Conservation (phyloP, 2,888 invertebrate species). For the Vesta saturnalis region DNA sequence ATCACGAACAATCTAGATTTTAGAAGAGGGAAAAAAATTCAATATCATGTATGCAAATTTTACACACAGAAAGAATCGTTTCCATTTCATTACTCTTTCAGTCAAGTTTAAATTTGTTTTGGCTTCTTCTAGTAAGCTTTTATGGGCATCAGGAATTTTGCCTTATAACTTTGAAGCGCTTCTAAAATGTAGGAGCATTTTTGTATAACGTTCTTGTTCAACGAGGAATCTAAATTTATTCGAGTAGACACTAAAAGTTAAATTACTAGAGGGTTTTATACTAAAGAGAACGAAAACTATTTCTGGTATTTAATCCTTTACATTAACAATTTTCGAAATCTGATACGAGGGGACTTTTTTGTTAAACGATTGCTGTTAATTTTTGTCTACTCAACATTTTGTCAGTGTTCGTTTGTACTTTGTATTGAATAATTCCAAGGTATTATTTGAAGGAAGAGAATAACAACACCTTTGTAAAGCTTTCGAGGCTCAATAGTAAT, state of each 20-base stretch:
- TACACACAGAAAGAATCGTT: constrained; percentile 40
- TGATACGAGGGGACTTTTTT: background rate
- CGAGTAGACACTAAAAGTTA: constrained; percentile 23
- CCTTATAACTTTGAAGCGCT: constrained; percentile 44
- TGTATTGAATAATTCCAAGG: no score
- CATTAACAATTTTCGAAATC: constrained; percentile 4
- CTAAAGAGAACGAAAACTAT: constrained; percentile 11
- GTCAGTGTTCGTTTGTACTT: no score
- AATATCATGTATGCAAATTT: constrained; percentile 44
- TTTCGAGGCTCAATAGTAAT: no score
- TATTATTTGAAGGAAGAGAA: no score
- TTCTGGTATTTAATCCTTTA: constrained; percentile 11
- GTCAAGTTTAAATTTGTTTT: constrained; percentile 49
- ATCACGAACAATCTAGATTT: constrained; percentile 7
- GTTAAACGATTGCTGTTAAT: no score
- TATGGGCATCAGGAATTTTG: constrained; percentile 46
- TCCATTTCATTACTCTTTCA: constrained; percentile 48
- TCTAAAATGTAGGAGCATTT: constrained; percentile 45
- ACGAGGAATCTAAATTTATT: constrained; percentile 32
- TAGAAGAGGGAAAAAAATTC: background rate
- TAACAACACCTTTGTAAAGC: no score
- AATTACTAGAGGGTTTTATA: background rate
- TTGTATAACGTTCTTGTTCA: constrained; percentile 34
- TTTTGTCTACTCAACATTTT: no score
- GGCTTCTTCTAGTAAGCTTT: constrained; percentile 33